Evolutionary conservation across 2,113 vertebrate species (phyloP).

Genomic region (Salminus brasiliensis): DNA sequence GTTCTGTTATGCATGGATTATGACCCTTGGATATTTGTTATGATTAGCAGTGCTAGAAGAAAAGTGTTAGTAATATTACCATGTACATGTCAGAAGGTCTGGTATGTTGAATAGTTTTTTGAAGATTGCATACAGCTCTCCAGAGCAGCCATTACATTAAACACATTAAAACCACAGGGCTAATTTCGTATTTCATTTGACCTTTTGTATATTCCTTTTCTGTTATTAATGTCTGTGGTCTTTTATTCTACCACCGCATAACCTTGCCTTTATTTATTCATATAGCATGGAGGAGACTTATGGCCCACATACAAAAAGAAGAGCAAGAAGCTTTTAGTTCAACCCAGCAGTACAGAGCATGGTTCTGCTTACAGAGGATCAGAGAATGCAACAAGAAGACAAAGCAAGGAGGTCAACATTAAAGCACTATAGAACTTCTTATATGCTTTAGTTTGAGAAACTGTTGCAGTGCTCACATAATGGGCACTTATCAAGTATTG

Average conservation of each 20-base stretch:
- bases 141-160: no score
- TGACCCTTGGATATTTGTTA: no score
- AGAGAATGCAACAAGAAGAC: neutral
- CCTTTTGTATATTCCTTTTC: neutral
- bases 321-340: conserved; percentile 46
- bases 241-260: neutral
- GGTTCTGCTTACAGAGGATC: conserved; percentile 13
- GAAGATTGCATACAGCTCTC: no score
- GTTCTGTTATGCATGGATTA: no score
- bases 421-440: neutral
- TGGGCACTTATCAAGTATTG: neutral
- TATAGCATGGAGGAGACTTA: conserved; percentile 69
- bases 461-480: neutral
- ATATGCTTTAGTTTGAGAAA: neutral
- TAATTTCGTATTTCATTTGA: no score
- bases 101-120: no score
- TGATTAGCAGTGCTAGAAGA: no score
- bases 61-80: no score
- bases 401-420: conserved; percentile 59
- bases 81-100: no score
- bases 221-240: no score
- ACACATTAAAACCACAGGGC: no score
- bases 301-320: conserved; percentile 45
- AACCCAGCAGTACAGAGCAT: conserved; percentile 47
- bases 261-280: conserved; percentile 30